Base-by-base conservation (phyloP, 2,797 vertebrate species). In the Rallus crepitans region DNA sequence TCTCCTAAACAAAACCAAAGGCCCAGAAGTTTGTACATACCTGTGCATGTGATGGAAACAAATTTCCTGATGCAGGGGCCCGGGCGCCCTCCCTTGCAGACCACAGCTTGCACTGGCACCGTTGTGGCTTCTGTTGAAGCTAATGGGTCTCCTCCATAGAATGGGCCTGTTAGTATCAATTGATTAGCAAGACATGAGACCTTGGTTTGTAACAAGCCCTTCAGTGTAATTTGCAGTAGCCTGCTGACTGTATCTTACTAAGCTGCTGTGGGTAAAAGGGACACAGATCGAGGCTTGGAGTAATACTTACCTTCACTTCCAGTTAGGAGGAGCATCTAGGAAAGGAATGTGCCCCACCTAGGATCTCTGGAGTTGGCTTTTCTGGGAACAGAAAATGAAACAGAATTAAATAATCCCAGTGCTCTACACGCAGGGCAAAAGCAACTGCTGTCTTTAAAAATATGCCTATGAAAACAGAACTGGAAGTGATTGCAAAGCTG, bases 301-400 rank as follows among this genome's bases (percentile, higher is more conserved):
- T 79, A 95, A 73, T 97, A 85, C 91, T 96, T 94, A 83, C 86
- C 82, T 94, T 96, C 4, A 1, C 65, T 95, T 95, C 82, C 77
- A 84, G 71, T n/a, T 90, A 92, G 84, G 70, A 81, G 81, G 91
- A 82, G 69, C 84, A 88, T 87, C 94, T 66, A 63, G 82, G 47
- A 81, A 81, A 90, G 90, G 89, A 97, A 97, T 87, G 87, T 95
- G 89, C 90, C 94, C 88, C 87, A 94, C 96, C 94, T 94, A 47
- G 18, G n/a, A 47, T 72, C 83, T 82, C 21, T 3, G 1, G 64
- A 81, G 56, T 25, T 65, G 66, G 17, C 63, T 87, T 86, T 88
- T 52, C 79, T 93, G 89, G 69, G 85, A 78, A 37, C 37, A 37
- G 37, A 37, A 37, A 37, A 37, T 37, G 37, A 37, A 37, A 37